A percentile compares a stretch with the other conserved stretches of the same genome.
These are phyloP conservation scores for Atta cephalotes DNA, from an alignment of 1,140 invertebrate genomes.

Conservation along the genomic window DNA sequence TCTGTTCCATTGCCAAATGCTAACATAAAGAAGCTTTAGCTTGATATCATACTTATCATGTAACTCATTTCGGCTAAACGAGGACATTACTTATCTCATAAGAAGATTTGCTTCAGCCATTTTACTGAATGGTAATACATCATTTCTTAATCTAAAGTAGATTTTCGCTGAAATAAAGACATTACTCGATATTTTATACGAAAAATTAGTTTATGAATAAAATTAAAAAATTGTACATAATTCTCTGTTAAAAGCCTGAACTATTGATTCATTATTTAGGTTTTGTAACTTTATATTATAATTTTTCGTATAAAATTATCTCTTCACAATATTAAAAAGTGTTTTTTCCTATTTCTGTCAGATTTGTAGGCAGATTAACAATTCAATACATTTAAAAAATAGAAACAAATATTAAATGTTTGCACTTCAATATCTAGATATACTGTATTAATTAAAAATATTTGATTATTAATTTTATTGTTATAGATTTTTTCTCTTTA, in stretches of 20 bases:
- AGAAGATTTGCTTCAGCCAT: constrained; percentile 32
- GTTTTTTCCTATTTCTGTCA: not conserved
- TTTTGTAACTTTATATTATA: not conserved
- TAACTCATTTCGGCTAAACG: constrained; percentile 23
- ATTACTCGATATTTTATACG: not conserved
- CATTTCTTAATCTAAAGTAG: not conserved
- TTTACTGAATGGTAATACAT: constrained; percentile 15
- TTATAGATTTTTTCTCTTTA: not conserved
- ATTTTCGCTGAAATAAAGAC: not conserved
- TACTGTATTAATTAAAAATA: constrained; percentile 15
- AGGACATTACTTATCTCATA: constrained; percentile 25
- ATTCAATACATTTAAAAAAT: not conserved
- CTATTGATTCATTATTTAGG: not conserved
- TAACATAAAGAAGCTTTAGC: not conserved
- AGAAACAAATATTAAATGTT: not conserved
- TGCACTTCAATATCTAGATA: not conserved
- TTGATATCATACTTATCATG: constrained; percentile 6
- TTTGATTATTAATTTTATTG: constrained; percentile 3
- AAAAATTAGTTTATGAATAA: not conserved
- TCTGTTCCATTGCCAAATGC: constrained; percentile 7
- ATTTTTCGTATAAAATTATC: not conserved
- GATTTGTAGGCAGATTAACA: not conserved
- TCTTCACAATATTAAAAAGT: not conserved
- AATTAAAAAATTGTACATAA: constrained; percentile 10
- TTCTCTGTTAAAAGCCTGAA: not conserved